Percentiles rank a stretch among this genome's conserved stretches.
Evolutionary conservation across 2,888 invertebrate genomes (phyloP).

Genomic region (Penaeus monodon): DNA sequence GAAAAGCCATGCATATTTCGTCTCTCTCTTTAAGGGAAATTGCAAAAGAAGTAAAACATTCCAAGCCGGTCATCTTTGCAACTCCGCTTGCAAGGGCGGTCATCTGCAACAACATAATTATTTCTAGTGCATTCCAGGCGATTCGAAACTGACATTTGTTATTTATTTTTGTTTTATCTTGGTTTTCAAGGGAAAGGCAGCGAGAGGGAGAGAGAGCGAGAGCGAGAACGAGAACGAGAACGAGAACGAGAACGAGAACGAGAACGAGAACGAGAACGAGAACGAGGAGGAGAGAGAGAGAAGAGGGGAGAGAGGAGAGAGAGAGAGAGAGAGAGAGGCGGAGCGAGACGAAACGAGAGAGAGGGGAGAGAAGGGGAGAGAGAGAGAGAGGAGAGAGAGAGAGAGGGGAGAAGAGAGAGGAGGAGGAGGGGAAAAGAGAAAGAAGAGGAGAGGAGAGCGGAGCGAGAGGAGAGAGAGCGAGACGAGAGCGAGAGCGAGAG

Average conservation of each 20-base stretch:
- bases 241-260: neutral
- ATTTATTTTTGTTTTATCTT: neutral
- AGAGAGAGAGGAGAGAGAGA: neutral
- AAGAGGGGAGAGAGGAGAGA: neutral
- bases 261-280: neutral
- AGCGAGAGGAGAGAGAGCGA: neutral
- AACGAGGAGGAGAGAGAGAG: neutral
- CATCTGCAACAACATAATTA: no score
- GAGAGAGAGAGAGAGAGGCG: neutral
- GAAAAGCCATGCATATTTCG: no score
- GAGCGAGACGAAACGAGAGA: neutral
- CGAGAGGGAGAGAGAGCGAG: neutral
- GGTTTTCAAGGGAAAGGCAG: neutral
- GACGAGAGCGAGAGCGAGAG: neutral
- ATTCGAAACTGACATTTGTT: neutral
- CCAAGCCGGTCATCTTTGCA: no score
- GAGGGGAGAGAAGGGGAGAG: neutral
- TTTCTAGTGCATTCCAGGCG: neutral
- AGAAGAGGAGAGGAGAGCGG: neutral
- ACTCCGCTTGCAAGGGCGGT: neutral
- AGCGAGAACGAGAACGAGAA: neutral
- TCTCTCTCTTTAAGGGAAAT: no score
- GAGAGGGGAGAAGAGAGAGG: no score
- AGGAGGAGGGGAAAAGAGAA: conserved; percentile 68
- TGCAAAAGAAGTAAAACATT: no score